Evolutionary conservation across 2,888 invertebrate species (phyloP).

Genomic region (Philereme vetulata): DNA sequence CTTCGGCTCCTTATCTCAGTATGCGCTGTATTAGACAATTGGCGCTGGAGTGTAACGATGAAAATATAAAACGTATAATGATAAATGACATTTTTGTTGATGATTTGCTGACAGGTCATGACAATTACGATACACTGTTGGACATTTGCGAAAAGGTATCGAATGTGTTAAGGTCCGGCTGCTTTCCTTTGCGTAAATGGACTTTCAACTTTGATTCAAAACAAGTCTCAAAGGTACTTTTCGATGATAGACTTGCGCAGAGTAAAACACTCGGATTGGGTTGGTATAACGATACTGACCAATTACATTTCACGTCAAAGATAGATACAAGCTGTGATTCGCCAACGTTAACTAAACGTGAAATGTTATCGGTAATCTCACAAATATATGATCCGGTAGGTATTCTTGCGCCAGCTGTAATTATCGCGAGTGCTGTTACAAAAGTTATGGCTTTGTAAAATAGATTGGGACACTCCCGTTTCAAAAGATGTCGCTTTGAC

Average conservation of each 20-base stretch:
- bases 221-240: no score
- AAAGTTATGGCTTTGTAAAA: slow-evolving; percentile 7
- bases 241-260: no score
- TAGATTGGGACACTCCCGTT: neutral
- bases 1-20: slow-evolving; percentile 1
- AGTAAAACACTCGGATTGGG: slow-evolving; percentile 2
- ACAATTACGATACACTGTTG: neutral
- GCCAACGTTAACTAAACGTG: neutral
- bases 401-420: neutral
- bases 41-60: neutral
- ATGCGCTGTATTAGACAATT: slow-evolving; percentile 2
- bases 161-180: neutral
- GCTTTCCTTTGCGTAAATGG: slow-evolving; percentile 6
- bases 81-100: neutral
- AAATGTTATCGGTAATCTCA: neutral
- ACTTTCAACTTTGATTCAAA: slow-evolving; percentile 1
- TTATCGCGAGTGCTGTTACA: neutral
- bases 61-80: neutral
- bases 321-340: no score
- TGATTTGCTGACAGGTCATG: neutral
- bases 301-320: neutral
- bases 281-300: neutral
- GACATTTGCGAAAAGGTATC: neutral
- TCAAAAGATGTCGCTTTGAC: neutral
- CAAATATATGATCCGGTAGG: slow-evolving; percentile 6